Evolutionary conservation across 2,113 vertebrate species (phyloP), one percentile per base, ranked within the genome.

Genomic region (Sphyrna mokarran): DNA sequence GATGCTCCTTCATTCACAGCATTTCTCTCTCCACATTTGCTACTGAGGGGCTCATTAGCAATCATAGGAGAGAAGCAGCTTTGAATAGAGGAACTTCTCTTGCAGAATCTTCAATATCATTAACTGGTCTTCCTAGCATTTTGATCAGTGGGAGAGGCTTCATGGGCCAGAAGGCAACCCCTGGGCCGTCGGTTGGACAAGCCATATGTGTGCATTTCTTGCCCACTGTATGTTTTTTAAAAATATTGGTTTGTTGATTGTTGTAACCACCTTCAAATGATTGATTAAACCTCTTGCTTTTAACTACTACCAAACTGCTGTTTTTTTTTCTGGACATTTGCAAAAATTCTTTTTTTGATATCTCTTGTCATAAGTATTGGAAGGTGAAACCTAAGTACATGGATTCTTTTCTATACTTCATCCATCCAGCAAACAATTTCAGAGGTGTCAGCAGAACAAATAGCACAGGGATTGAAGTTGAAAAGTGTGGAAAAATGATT

Each of bases 351-450:
- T 29, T 48, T 90, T 90, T n/a, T 11, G 20, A 86, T 20, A 40
- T 86, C 40, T 37, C 48, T 40, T 86, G 18, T 33, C 87, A 18
- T 63, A 63, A 33, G 61, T 61, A 61, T 90, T 33, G 10, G 48
- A 89, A 89, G 29, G 48, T 33, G 48, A 61, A 90, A 90, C 87
- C 48, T 90, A 11, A 90, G 58, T 90, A 13, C 22, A 89, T 3
- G 43, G 29, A 89, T 89, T 48, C 86, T 58, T 90, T 90, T 63
- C 26, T 33, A 29, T 26, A n/a, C 10, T 61, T 29, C 48, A 54
- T 61, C 87, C 48, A 33, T 63, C 54, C 87, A 90, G 48, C 87
- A 90, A 58, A 90, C 87, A 90, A 90, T 90, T 90, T 61, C 87
- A 33, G 58, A 61, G 87, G 33, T 90, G 26, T 61, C 87, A 90